Conservation (phyloP, 1,140 invertebrate species). For the Drosophila subobscura region DNA sequence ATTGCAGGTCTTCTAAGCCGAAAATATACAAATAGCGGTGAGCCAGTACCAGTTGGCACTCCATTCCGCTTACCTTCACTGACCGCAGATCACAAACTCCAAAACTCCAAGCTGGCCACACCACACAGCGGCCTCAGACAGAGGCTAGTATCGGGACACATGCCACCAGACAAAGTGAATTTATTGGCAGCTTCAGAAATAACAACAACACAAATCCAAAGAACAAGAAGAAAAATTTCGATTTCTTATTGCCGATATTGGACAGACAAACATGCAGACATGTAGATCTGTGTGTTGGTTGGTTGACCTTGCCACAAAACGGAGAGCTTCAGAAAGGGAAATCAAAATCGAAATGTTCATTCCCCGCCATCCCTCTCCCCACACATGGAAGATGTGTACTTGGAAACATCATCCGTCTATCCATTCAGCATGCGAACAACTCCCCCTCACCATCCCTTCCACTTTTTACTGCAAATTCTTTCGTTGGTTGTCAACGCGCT, state of each 20-base stretch:
- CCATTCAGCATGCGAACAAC: no score
- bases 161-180: slow-evolving; percentile 41
- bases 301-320: slow-evolving; percentile 16
- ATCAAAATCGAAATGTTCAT: neutral
- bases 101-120: neutral
- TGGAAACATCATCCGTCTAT: slow-evolving; percentile 1
- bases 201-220: slow-evolving; percentile 4
- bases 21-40: no score
- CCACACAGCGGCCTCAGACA: slow-evolving; percentile 7
- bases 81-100: neutral
- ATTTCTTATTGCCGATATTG: slow-evolving; percentile 7
- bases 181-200: slow-evolving; percentile 36
- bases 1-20: no score
- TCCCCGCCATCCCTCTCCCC: neutral
- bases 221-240: slow-evolving; percentile 1
- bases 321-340: neutral
- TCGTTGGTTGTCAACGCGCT: neutral
- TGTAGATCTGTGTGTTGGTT: neutral
- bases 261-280: neutral
- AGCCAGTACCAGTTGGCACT: no score
- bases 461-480: slow-evolving; percentile 17
- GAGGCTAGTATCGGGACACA: slow-evolving; percentile 29
- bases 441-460: neutral
- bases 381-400: no score
- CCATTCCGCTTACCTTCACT: neutral